These are phyloP conservation scores for Synodontis membranacea DNA, from an alignment of 2,113 vertebrate genomes.

Conservation along the genomic window DNA sequence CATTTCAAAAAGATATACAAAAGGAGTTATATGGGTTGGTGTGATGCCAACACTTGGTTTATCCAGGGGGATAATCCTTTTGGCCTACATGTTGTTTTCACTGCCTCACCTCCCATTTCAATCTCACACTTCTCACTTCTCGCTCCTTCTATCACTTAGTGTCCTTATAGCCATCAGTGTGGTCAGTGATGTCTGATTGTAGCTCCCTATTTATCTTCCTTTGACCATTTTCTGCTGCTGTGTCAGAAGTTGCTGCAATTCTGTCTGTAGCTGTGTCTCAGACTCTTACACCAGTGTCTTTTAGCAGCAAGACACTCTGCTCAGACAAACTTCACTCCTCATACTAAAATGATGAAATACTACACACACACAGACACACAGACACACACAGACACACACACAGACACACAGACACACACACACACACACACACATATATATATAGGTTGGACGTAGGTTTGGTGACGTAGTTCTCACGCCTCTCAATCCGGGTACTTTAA, in stretches of 20 bases:
- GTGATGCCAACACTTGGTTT: conserved; percentile 2
- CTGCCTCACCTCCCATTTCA: conserved; percentile 31
- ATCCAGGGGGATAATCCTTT: conserved; percentile 9
- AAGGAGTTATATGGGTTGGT: conserved; percentile 22
- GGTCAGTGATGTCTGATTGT: conserved; percentile 36
- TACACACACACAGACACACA: not conserved
- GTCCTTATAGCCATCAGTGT: not conserved
- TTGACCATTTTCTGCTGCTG: not conserved
- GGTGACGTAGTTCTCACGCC: too few species aligned
- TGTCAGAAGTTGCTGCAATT: not conserved
- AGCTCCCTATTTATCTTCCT: not conserved
- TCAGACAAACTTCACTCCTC: not conserved
- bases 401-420: not conserved
- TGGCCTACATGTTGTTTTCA: not conserved
- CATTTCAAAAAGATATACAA: conserved; percentile 14
- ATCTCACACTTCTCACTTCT: not conserved
- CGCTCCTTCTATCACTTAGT: not conserved
- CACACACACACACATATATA: not conserved
- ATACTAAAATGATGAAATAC: not conserved
- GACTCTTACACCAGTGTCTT: not conserved
- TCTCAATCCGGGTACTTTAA: too few species aligned
- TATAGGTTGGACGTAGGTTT: too few species aligned
- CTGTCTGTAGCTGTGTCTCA: not conserved
- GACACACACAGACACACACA: not conserved
- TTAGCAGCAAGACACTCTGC: not conserved